Percentiles rank a stretch among this genome's conserved stretches.
Evolutionary conservation across 2,888 invertebrate genomes (phyloP).

Genomic region (Priocnemis perturbator): DNA sequence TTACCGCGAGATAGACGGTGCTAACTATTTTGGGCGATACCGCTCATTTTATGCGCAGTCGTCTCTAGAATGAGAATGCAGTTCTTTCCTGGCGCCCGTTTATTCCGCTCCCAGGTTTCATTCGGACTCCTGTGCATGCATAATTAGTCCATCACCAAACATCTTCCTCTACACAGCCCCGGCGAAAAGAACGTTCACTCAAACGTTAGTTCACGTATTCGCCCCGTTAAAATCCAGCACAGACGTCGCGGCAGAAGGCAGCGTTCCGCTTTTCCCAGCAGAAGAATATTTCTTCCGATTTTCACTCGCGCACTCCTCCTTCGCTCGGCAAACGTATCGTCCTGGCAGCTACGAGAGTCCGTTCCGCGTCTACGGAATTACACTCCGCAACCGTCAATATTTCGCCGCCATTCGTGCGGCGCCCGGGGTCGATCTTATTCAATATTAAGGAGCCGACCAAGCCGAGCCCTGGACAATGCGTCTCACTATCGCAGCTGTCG

Average conservation of each 20-base stretch:
- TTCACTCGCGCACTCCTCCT: slow-evolving; percentile 19
- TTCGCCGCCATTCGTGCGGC: slow-evolving; percentile 50
- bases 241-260: too few relatives aligned
- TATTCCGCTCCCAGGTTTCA: too few relatives aligned
- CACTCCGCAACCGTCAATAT: slow-evolving; percentile 55
- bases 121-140: too few relatives aligned
- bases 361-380: slow-evolving; percentile 33
- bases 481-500: slow-evolving; percentile 66
- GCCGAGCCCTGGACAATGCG: slow-evolving; percentile 61
- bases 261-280: slow-evolving; percentile 9
- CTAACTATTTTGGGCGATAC: background rate
- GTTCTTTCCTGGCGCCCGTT: too few relatives aligned
- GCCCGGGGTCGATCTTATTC: slow-evolving; percentile 62
- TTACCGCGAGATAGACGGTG: slow-evolving; percentile 17
- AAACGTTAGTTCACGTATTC: too few relatives aligned
- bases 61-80: too few relatives aligned
- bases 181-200: too few relatives aligned
- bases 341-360: slow-evolving; percentile 2
- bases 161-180: too few relatives aligned
- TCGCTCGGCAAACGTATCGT: slow-evolving; percentile 24
- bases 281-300: background rate
- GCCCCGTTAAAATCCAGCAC: too few relatives aligned
- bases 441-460: slow-evolving; percentile 66
- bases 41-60: too few relatives aligned
- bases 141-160: too few relatives aligned